Evolutionary conservation across 1,140 invertebrate genomes (phyloP), one percentile per base, ranked within the genome.

Genomic region (Metaphire vulgaris): DNA sequence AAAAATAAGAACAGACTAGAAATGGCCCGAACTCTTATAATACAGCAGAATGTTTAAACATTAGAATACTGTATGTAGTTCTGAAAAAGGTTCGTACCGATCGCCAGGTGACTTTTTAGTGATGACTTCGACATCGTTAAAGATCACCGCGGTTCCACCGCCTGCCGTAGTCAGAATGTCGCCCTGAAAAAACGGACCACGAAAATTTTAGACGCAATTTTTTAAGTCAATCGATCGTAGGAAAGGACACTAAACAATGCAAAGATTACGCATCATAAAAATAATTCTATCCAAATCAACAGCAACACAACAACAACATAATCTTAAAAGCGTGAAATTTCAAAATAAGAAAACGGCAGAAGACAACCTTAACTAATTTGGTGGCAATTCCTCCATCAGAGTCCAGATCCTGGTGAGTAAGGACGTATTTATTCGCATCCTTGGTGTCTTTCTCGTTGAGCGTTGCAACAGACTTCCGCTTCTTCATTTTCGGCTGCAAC

Each of bases 131-230:
- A 99, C 92, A 86, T 98, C 97, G 80, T 94, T 93, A 81, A 98
- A 97, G 31, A 98, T 91, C 0, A 99, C 94, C 83, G 97, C 94
- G 1, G 94, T 92, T 0, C 97, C 97, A 12, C 97, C 96, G 21
- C 92, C 92, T 76, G 91, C 91, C 0, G 96, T 98, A 15, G 93
- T 94, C 21, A 97, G 88, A 33, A 98, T 92, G 85, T 98, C 93
- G 67, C 91, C 95, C 90, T 92, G 80, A 41, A 69, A 21, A 56
- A 56, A n/a, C n/a, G n/a, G n/a, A n/a, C n/a, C n/a, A n/a, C n/a
- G n/a, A n/a, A n/a, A n/a, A n/a, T n/a, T n/a, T n/a, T n/a, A n/a
- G n/a, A n/a, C n/a, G n/a, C n/a, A n/a, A n/a, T n/a, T n/a, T n/a
- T n/a, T n/a, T n/a, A n/a, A n/a, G n/a, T n/a, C n/a, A n/a, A n/a